Evolutionary conservation across 1,140 invertebrate species (phyloP), one percentile per base, ranked within the genome.

Genomic region (Uloborus diversus): DNA sequence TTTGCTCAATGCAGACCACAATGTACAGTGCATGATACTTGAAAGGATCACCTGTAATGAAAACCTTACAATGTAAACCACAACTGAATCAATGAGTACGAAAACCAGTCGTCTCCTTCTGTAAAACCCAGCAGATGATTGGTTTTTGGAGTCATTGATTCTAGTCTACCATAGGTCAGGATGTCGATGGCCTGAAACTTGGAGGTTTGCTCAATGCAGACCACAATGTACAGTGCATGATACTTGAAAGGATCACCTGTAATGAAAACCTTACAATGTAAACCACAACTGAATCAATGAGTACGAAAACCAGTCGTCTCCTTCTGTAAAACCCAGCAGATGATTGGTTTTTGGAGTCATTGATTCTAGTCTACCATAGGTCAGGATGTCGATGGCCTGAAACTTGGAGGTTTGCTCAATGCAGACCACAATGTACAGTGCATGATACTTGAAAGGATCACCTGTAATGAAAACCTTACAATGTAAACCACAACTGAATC

Each of bases 21-120:
- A 91, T 89, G 82, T 89, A 91, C 75, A 88, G 87, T 3, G 90
- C 89, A 87, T 92, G 91, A 84, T 89, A 89, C 71, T 86, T 85
- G 17, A 90, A 85, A 14, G 90, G 90, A 85, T 90, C 89, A 35
- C 88, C 89, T 90, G 69, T 37, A 86, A 87, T 82, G 32, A 81
- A 61, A 83, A 81, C 28, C 7, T 28, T 4, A 27, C 2, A 65
- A 25, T 65, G 17, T 42, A n/a, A n/a, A n/a, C n/a, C n/a, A n/a
- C n/a, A n/a, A n/a, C n/a, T n/a, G n/a, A n/a, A n/a, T n/a, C n/a
- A n/a, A n/a, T n/a, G n/a, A n/a, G n/a, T n/a, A n/a, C n/a, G n/a
- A n/a, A n/a, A n/a, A n/a, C n/a, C n/a, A n/a, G n/a, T n/a, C n/a
- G n/a, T n/a, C n/a, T n/a, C n/a, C n/a, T n/a, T n/a, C n/a, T n/a